Evolutionary conservation across 2,888 invertebrate genomes (phyloP).

Genomic region (Junonia oenone): DNA sequence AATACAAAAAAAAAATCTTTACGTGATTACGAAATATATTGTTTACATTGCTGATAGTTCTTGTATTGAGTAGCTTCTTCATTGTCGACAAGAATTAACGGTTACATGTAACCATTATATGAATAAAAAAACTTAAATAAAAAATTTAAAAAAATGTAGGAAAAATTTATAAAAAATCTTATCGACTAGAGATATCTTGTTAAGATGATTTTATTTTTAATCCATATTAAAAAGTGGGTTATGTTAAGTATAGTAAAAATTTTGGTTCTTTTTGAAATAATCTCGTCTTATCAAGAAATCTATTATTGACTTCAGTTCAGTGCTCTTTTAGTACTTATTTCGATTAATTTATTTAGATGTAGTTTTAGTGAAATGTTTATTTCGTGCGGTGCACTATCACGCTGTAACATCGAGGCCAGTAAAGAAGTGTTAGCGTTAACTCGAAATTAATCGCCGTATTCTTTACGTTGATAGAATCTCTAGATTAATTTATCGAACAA

Average conservation of each 20-base stretch:
- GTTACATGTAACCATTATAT: slow-evolving; percentile 47
- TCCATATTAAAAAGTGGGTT: slow-evolving; percentile 24
- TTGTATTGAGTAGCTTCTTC: slow-evolving; percentile 7
- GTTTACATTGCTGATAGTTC: slow-evolving; percentile 20
- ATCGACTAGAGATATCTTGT: slow-evolving; percentile 43
- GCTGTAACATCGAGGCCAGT: slow-evolving; percentile 26
- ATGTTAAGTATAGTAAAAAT: background rate
- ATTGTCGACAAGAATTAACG: slow-evolving; percentile 36
- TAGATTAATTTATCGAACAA: slow-evolving; percentile 3
- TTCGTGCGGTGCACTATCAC: slow-evolving; percentile 20
- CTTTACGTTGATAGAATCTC: slow-evolving; percentile 17
- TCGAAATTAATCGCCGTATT: background rate
- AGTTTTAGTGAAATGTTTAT: slow-evolving; percentile 20
- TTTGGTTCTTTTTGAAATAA: background rate
- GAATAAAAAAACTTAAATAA: slow-evolving; percentile 55
- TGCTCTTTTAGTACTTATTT: slow-evolving; percentile 41
- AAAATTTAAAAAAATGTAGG: slow-evolving; percentile 59
- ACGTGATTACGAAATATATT: slow-evolving; percentile 13
- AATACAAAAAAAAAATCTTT: slow-evolving; percentile 53
- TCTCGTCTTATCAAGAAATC: slow-evolving; percentile 19
- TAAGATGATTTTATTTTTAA: slow-evolving; percentile 12
- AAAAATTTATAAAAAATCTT: slow-evolving; percentile 60
- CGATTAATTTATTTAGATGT: slow-evolving; percentile 31
- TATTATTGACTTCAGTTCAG: slow-evolving; percentile 21
- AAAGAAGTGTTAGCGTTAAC: slow-evolving; percentile 9